These are phyloP conservation scores for Petrolisthes cinctipes DNA, from an alignment of 2,888 invertebrate species.

Conservation along the genomic window DNA sequence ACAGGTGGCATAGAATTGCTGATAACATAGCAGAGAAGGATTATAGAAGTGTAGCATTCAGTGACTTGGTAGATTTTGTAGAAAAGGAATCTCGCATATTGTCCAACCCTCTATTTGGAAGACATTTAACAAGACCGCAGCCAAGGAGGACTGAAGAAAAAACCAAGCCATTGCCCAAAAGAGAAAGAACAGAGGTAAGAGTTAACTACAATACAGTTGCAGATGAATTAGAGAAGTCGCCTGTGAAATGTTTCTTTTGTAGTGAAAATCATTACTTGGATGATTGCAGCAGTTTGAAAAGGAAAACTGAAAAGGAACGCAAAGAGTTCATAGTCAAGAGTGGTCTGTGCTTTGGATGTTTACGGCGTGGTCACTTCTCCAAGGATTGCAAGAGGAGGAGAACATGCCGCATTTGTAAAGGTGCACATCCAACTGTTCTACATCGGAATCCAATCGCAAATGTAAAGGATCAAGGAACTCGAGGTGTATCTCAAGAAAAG, in stretches of 20 bases:
- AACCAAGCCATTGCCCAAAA: no score
- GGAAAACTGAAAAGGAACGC: not conserved
- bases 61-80: conserved; percentile 9
- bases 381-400: not conserved
- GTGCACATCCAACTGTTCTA: no score
- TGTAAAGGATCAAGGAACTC: no score
- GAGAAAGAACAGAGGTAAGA: no score
- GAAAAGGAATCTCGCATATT: not conserved
- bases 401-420: no score
- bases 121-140: not conserved
- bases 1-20: not conserved
- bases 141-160: no score
- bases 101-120: conserved; percentile 3
- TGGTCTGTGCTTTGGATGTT: conserved; percentile 6
- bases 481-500: no score
- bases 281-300: not conserved
- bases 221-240: no score
- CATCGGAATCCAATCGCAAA: no score
- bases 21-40: not conserved
- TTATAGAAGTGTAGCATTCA: not conserved
- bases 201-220: no score
- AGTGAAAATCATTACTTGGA: no score
- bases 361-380: not conserved
- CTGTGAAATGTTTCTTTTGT: no score
- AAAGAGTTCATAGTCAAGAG: not conserved